phyloP scores from a whole-genome alignment of 1,140 invertebrate species.

The Zophobas morio region DNA sequence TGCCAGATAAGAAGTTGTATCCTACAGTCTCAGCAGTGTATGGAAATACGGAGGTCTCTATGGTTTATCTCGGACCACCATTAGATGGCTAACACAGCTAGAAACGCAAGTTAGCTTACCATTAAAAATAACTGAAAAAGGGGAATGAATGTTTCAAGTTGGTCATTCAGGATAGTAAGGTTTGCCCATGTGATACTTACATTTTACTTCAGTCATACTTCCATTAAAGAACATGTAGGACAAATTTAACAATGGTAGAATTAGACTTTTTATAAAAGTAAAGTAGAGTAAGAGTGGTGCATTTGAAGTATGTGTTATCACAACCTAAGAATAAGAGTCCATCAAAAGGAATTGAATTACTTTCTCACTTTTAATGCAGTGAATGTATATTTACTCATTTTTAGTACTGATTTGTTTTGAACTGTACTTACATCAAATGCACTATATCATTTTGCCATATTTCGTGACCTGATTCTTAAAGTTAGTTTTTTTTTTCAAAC shows the following conservation, averaged over 20 bases:
- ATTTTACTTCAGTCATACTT: conserved; percentile 44
- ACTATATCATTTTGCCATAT: conserved; percentile 38
- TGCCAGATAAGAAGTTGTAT: conserved; percentile 94
- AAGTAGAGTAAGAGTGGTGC: conserved; percentile 27
- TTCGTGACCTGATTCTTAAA: conserved; percentile 35
- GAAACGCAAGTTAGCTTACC: conserved; percentile 31
- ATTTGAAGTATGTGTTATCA: conserved; percentile 24
- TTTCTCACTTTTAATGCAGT: conserved; percentile 3
- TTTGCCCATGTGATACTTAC: conserved; percentile 66
- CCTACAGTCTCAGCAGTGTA: conserved; percentile 98
- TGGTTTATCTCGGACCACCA: conserved; percentile 97
- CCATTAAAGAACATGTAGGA: conserved; percentile 34
- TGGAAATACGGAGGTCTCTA: conserved; percentile 99
- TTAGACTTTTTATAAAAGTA: conserved; percentile 32
- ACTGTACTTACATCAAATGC: conserved; percentile 32
- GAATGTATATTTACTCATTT: conserved; percentile 3
- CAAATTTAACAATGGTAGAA: conserved; percentile 26
- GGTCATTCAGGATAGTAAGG: conserved; percentile 61
- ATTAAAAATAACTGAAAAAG: conserved; percentile 50
- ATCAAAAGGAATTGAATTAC: conserved; percentile 3
- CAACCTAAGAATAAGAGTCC: conserved; percentile 20
- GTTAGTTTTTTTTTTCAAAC: conserved; percentile 1
- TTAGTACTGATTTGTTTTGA: background rate
- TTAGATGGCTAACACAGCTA: conserved; percentile 86
- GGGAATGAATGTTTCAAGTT: conserved; percentile 50